Percentiles rank a stretch among this genome's conserved stretches.
Conservation (phyloP, 2,797 vertebrate species). For the Enteromius anoplus region DNA sequence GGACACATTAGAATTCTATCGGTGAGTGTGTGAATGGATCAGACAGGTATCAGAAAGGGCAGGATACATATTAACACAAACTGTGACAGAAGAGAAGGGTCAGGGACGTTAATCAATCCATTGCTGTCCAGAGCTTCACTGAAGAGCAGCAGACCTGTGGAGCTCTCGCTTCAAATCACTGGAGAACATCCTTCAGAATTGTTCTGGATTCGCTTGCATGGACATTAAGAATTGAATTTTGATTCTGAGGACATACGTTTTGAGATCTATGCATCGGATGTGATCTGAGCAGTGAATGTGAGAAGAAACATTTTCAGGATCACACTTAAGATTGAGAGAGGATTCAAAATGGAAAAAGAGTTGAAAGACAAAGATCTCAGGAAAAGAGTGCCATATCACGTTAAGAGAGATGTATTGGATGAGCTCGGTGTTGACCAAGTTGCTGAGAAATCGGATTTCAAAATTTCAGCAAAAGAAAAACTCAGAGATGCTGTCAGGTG, state of each 20-base stretch:
- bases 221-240: background rate
- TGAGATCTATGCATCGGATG: background rate
- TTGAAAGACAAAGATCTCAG: conserved; percentile 8
- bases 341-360: conserved; percentile 26
- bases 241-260: background rate
- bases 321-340: background rate
- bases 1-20: conserved; percentile 20
- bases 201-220: background rate
- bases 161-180: background rate
- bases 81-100: conserved; percentile 50
- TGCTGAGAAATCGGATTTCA: conserved; percentile 64
- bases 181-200: background rate
- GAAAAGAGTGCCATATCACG: conserved; percentile 58
- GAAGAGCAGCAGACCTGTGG: background rate
- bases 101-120: conserved; percentile 51
- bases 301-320: background rate
- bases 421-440: conserved; percentile 71
- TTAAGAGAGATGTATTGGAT: conserved; percentile 74
- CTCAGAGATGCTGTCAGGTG: conserved; percentile 68
- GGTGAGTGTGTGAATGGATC: conserved; percentile 21
- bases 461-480: conserved; percentile 63
- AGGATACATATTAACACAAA: conserved; percentile 56
- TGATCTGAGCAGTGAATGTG: background rate
- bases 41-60: conserved; percentile 29
- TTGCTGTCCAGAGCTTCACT: background rate